Base-by-base conservation (phyloP, 2,888 invertebrate genomes). In the Zootermopsis nevadensis region DNA sequence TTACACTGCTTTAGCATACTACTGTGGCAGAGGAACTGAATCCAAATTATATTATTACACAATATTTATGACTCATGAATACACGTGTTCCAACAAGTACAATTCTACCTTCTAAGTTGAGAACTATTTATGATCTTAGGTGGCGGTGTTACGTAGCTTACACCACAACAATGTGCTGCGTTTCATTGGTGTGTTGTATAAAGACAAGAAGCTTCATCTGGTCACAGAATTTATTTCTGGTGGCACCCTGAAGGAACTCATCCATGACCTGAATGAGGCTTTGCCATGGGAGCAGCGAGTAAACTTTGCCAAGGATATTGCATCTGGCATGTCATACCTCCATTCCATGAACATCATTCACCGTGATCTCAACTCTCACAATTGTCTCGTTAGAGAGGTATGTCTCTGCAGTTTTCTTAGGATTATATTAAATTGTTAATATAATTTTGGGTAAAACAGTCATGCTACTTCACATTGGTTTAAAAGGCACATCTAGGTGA, bases 341-440 rank as follows among this genome's bases (percentile, higher is more conserved):
- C 98, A 98, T 91, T 96, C 97, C 86, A 95, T 95, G 94, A 96
- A 97, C 90, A 97, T 98, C 86, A 98, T 98, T 86, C 98, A 98
- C 90, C 91, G 98, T 82, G 98, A 98, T 91, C 93, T 98, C 88
- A 98, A 98, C 91, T 98, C 98, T 35, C 95, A 97, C 90, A 98
- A 98, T 91, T 98, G 98, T 89, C 92, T 98, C 86, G 96, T 98
- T 79, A 92, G 96, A 87, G 95, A 96, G 91, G 94, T 94, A 87
- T 88, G 89, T 83, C 48, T 19, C 19, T 38, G 38, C 19, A 48
- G 15, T 48, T 19, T 48, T 19, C 19, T 48, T 48, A 19, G 48
- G 48, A 1, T 1, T 48, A 0, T 48, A 15, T 15, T 1, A 15
- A 12, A 12, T 48, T 48, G 15, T 48, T 48, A 42, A 19, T 19